phyloP scores from a whole-genome alignment of 2,888 invertebrate genomes.

The Oegoconia quadripuncta region DNA sequence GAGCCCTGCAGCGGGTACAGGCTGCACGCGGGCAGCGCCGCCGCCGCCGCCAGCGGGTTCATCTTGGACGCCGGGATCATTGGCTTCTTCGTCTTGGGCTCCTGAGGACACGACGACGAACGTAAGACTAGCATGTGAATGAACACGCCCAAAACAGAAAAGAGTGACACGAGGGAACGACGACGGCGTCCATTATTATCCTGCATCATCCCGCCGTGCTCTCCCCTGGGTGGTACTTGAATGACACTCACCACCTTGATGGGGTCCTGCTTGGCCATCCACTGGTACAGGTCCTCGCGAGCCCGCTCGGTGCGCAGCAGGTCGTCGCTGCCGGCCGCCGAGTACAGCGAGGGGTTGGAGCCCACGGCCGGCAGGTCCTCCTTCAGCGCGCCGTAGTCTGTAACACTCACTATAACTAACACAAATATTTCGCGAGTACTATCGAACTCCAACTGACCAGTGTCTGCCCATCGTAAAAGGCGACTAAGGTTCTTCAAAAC shows the following conservation, averaged over 20 bases:
- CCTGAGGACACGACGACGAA: too few relatives aligned
- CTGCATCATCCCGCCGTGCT: too few relatives aligned
- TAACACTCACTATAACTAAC: background rate
- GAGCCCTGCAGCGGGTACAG: slow-evolving; percentile 90
- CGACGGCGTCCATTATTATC: too few relatives aligned
- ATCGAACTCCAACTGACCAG: background rate
- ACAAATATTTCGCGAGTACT: too few relatives aligned
- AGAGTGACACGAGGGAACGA: too few relatives aligned
- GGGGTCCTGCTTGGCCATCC: slow-evolving; percentile 96
- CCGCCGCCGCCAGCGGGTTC: slow-evolving; percentile 55
- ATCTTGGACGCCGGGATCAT: slow-evolving; percentile 65
- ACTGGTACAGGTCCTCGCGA: slow-evolving; percentile 94
- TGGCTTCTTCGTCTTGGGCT: background rate
- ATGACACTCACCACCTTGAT: slow-evolving; percentile 59
- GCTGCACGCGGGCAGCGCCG: slow-evolving; percentile 78
- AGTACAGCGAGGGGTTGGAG: background rate
- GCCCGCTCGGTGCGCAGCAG: slow-evolving; percentile 78
- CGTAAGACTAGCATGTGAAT: too few relatives aligned
- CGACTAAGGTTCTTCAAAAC: too few relatives aligned
- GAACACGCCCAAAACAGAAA: too few relatives aligned
- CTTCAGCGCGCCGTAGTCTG: slow-evolving; percentile 86
- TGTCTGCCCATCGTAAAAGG: too few relatives aligned
- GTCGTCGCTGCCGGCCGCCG: slow-evolving; percentile 38
- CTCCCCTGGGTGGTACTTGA: background rate
- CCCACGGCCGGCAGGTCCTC: slow-evolving; percentile 74